Evolutionary conservation across 2,888 invertebrate genomes (phyloP).

Genomic region (Mythimna loreyi): DNA sequence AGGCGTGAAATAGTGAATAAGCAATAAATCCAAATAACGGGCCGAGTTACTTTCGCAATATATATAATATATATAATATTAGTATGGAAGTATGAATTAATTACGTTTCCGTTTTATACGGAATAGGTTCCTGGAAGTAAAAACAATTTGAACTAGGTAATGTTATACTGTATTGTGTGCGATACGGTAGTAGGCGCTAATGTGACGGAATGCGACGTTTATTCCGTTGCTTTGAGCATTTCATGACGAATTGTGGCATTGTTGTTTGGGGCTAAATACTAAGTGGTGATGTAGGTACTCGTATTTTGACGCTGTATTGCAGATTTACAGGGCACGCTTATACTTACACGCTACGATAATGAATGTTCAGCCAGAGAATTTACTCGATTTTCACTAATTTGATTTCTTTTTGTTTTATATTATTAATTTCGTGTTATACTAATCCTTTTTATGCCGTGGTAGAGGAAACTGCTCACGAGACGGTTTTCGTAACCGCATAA

Average conservation of each 20-base stretch:
- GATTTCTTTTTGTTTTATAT: no score
- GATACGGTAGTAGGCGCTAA: conserved; percentile 50
- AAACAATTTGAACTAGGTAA: conserved; percentile 24
- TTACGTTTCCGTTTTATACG: conserved; percentile 51
- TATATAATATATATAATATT: not conserved
- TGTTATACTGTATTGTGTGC: conserved; percentile 40
- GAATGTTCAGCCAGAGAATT: no score
- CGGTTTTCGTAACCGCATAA: no score
- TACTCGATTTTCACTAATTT: no score
- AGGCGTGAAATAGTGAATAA: not conserved
- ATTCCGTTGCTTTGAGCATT: conserved; percentile 1
- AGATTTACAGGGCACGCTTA: no score
- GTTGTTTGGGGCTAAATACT: not conserved
- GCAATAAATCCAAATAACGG: not conserved
- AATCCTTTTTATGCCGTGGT: no score
- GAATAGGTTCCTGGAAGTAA: conserved; percentile 47
- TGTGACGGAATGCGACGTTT: conserved; percentile 15
- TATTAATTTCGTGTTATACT: no score
- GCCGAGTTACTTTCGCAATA: not conserved
- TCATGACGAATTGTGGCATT: not conserved
- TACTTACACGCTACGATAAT: not conserved
- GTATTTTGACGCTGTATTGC: not conserved
- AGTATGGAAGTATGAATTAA: conserved; percentile 12
- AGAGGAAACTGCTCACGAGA: no score
- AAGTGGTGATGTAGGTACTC: not conserved